Evolutionary conservation across 2,888 invertebrate species (phyloP), one percentile per base, ranked within the genome.

Genomic region (Lagria hirta): DNA sequence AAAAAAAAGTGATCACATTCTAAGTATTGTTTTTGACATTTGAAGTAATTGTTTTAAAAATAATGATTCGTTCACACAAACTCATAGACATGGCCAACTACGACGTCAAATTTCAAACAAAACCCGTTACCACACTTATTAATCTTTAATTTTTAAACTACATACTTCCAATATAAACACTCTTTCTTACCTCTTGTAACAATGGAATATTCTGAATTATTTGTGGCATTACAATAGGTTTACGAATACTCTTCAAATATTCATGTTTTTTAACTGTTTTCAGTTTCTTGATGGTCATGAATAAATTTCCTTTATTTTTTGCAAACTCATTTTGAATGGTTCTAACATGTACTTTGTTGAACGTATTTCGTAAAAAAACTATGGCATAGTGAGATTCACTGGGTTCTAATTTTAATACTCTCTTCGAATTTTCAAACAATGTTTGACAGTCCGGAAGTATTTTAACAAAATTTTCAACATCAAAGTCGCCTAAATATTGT

Each of bases 401-500:
- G n/a, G 3, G 1, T 8, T 30, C 24, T n/a, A 38, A 3, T 4
- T 22, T 36, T 6, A 24, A n/a, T 7, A 15, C 50, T 23, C 61
- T 43, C 4, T 52, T 45, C 1, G 53, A 47, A 48, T 60, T 54
- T 3, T 36, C 37, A 26, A 64, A 63, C 3, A 55, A 49, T 17
- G 48, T 21, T 21, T 65, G 56, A 2, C 76, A 76, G 55, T 75
- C 66, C 1, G 74, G 74, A 52, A 75, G 72, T 4, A 73, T 49
- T 34, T 71, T 60, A 1, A 77, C 45, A 57, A 75, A 77, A 8
- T 71, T 58, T 44, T 69, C 58, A 0, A 74, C 59, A 20, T 66
- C 55, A 35, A 77, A 77, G 3, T 72, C 65, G 0, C 60, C 61
- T 0, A 70, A 73, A 42, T 75, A 75, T 16, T 72, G 69, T 35